Evolutionary conservation across 2,888 invertebrate species (phyloP), one percentile per base, ranked within the genome.

Genomic region (Incurvaria masculella): DNA sequence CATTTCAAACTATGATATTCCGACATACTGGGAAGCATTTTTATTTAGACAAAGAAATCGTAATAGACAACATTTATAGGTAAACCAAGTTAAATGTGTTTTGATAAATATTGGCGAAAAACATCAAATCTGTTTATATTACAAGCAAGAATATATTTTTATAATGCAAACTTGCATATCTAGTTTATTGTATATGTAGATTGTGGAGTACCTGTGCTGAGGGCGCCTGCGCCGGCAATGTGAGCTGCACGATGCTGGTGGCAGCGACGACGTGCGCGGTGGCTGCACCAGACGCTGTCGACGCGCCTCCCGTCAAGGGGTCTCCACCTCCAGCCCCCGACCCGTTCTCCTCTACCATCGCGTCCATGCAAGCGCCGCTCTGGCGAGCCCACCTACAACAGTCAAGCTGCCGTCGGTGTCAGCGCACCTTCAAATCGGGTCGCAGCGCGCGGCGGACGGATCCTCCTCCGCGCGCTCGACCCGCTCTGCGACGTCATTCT

Each of bases 311-410:
- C 63, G 78, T 61, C 48, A 70, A 65, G 55, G 79, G 79, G 52
- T 63, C 58, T 49, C 69, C 63, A 55, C 72, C 72, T 55, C 69
- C 66, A 55, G 72, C 69, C 57, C 69, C 64, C 56, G 73, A 72
- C 62, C 91, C 91, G 73, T 91, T 92, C 84, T 93, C 93, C 82
- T 93, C 92, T 76, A 91, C 92, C 88, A 93, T 91, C 81, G 89
- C 88, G 82, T 92, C 92, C 92, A 92, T 93, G 83, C 80, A n/a
- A 33, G 33, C 33, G 33, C 82, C 68, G 70, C 68, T 66, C 33
- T 17, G 27, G 45, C 14, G 66, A 68, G 69, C 80, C 83, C 83
- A 83, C 85, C 86, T 86, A 80, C 71, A 79, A 81, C 75, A 71
- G 78, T 79, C 82, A 80, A 79, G 75, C 75, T 73, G 78, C 23